These are phyloP conservation scores for Zaprionus taronus DNA, from an alignment of 1,140 invertebrate species.

Conservation along the genomic window DNA sequence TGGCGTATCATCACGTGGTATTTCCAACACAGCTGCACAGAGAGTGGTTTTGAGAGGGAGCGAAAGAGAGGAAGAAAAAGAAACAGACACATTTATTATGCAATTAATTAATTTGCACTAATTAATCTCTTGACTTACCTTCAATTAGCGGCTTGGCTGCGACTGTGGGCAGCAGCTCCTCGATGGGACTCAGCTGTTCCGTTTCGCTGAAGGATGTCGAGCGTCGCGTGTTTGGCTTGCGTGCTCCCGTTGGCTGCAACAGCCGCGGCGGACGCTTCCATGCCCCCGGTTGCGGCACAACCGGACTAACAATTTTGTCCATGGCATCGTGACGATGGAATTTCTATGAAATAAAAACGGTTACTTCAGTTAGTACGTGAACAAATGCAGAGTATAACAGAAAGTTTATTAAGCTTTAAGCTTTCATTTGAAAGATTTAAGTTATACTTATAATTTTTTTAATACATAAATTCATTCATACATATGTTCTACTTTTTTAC, in stretches of 20 bases:
- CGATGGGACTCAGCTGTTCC: slow-evolving; percentile 72
- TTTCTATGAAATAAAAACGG: slow-evolving; percentile 67
- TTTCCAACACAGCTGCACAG: slow-evolving; percentile 56
- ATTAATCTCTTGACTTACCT: slow-evolving; percentile 49
- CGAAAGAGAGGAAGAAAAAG: background rate
- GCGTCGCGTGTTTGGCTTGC: slow-evolving; percentile 72
- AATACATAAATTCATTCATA: background rate
- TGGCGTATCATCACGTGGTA: slow-evolving; percentile 73
- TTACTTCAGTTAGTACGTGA: background rate
- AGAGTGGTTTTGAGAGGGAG: slow-evolving; percentile 7
- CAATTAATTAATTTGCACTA: slow-evolving; percentile 7
- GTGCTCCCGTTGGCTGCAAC: slow-evolving; percentile 68
- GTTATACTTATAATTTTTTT: background rate
- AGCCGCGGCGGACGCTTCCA: slow-evolving; percentile 87
- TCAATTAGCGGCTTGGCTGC: slow-evolving; percentile 54
- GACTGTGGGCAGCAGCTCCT: slow-evolving; percentile 46
- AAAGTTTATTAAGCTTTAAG: background rate
- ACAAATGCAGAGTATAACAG: background rate
- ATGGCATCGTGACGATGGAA: slow-evolving; percentile 89
- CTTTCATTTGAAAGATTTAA: background rate
- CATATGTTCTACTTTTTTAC: too few species aligned
- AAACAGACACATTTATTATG: background rate
- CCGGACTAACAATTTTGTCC: slow-evolving; percentile 96
- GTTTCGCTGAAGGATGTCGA: slow-evolving; percentile 81
- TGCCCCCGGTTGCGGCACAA: slow-evolving; percentile 94